These are phyloP conservation scores for Microtus oregoni DNA, from an alignment of 2,113 vertebrate species.

Conservation along the genomic window DNA sequence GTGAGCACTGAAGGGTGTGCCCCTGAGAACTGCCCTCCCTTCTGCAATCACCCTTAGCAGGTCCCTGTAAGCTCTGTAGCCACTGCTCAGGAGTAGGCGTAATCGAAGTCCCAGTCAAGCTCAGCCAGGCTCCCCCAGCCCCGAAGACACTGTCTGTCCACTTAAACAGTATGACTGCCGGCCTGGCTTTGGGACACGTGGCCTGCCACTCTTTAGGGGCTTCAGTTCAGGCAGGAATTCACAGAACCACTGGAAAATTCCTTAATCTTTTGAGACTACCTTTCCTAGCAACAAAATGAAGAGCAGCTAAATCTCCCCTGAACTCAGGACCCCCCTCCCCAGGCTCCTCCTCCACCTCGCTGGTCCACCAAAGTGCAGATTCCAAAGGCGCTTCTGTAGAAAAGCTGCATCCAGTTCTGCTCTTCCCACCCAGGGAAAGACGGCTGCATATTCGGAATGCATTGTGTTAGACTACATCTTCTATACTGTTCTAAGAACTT, in stretches of 20 bases:
- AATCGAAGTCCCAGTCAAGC: background rate
- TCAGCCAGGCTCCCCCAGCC: background rate
- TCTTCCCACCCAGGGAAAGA: background rate
- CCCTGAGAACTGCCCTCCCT: background rate
- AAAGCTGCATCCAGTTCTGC: background rate
- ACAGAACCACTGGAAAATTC: background rate
- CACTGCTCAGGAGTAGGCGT: background rate
- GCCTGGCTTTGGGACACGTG: background rate
- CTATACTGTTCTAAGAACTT: background rate
- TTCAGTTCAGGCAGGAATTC: background rate
- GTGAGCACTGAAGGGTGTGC: background rate
- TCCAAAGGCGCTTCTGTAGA: background rate
- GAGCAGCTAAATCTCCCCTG: too few relatives aligned
- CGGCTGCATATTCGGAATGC: background rate
- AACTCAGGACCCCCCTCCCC: background rate
- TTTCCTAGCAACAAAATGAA: background rate
- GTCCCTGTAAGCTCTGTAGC: background rate
- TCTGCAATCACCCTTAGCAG: background rate
- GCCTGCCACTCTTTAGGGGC: background rate
- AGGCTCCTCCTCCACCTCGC: background rate
- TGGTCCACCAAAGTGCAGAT: background rate
- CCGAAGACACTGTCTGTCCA: fast-evolving
- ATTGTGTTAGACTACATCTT: background rate
- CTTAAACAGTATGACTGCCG: background rate
- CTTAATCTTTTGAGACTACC: background rate